Percentiles rank a stretch among this genome's conserved stretches.
phyloP scores from a whole-genome alignment of 1,140 invertebrate genomes.

The Bicyclus anynana region DNA sequence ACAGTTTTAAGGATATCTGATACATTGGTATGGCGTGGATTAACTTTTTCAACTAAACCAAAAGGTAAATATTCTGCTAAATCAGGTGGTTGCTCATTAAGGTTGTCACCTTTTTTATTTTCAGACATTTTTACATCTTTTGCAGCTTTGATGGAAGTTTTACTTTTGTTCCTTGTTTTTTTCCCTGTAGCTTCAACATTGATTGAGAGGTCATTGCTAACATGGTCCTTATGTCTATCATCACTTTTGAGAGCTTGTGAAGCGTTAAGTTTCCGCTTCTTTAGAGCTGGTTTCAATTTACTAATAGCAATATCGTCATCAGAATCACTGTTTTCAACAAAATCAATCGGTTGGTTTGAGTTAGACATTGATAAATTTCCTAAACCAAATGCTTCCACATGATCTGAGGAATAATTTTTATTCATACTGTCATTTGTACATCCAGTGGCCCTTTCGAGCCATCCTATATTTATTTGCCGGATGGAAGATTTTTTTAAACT shows the following conservation, averaged over 20 bases:
- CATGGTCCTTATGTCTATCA: slow-evolving; percentile 9
- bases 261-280: slow-evolving; percentile 60
- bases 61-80: slow-evolving; percentile 62
- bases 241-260: not conserved
- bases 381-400: slow-evolving; percentile 52
- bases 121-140: slow-evolving; percentile 7
- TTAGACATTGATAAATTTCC: slow-evolving; percentile 47
- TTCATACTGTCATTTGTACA: slow-evolving; percentile 3
- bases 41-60: slow-evolving; percentile 50
- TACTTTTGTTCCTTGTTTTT: slow-evolving; percentile 22
- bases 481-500: slow-evolving; percentile 14
- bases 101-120: slow-evolving; percentile 13
- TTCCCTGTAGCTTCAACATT: slow-evolving; percentile 20
- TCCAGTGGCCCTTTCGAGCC: slow-evolving; percentile 72
- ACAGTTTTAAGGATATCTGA: slow-evolving; percentile 44
- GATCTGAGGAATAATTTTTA: slow-evolving; percentile 13
- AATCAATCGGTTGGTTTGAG: slow-evolving; percentile 69
- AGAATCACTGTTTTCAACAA: slow-evolving; percentile 82
- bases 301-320: slow-evolving; percentile 75
- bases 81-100: slow-evolving; percentile 46
- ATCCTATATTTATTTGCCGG: slow-evolving; percentile 75
- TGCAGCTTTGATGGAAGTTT: slow-evolving; percentile 8
- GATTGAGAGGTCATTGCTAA: slow-evolving; percentile 13
- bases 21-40: slow-evolving; percentile 49
- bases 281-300: slow-evolving; percentile 67